Conservation (phyloP, 2,113 vertebrate species). For the Pogonocichla stellata region DNA sequence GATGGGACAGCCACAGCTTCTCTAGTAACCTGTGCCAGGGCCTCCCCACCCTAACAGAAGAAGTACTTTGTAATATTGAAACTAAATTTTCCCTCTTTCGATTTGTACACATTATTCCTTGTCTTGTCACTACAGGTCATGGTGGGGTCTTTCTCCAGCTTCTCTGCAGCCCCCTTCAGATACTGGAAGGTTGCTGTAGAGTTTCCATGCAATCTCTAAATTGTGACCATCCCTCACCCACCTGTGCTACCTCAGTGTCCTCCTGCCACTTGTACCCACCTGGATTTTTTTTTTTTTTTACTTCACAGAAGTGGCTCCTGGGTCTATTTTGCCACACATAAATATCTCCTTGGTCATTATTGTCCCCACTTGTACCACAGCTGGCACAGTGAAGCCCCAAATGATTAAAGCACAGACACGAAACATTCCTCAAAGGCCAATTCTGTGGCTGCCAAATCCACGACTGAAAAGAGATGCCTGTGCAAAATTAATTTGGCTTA, state of each 20-base stretch:
- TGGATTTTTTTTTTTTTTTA: too few species aligned
- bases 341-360: background rate
- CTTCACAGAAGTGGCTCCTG: background rate
- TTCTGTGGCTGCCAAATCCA: background rate
- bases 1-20: background rate
- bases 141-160: background rate
- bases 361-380: background rate
- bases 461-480: background rate
- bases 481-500: background rate
- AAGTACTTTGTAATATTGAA: background rate
- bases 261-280: rapidly evolving
- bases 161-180: too few species aligned
- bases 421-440: background rate
- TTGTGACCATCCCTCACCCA: background rate
- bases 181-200: background rate
- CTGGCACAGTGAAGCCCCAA: background rate
- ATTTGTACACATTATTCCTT: background rate
- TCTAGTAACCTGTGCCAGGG: background rate
- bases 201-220: background rate
- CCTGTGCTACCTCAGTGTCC: background rate
- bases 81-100: background rate
- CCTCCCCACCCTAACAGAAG: background rate
- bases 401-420: background rate
- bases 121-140: background rate
- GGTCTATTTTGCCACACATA: background rate